Conservation (phyloP, 2,888 invertebrate species). For the Cephus sareptanus region DNA sequence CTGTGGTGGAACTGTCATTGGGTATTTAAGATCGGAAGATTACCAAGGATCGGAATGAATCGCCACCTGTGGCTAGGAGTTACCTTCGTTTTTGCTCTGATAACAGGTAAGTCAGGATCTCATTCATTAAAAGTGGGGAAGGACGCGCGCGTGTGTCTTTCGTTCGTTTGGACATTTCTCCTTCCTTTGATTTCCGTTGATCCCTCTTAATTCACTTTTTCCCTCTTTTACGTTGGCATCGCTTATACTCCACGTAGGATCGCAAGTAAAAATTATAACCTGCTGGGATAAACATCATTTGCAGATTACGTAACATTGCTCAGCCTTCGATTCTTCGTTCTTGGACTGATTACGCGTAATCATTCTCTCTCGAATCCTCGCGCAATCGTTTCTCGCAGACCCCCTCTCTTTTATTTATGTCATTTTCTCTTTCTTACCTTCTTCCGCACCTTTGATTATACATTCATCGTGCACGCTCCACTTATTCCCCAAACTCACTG, state of each 20-base stretch:
- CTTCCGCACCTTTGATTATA: not conserved
- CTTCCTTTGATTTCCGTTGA: constrained; percentile 24
- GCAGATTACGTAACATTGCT: not conserved
- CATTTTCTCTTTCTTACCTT: not conserved
- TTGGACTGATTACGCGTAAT: not conserved
- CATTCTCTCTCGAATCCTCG: not conserved
- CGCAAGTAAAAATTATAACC: not conserved
- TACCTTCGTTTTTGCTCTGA: constrained; percentile 38
- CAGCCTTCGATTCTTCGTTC: not conserved
- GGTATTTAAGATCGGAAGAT: not conserved
- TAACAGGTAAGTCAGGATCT: constrained; percentile 45
- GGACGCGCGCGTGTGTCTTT: not conserved
- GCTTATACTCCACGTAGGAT: not conserved
- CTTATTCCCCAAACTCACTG: not conserved
- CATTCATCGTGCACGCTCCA: not conserved
- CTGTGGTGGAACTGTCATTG: not conserved
- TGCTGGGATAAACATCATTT: not conserved
- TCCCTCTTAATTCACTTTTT: not conserved
- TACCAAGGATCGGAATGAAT: constrained; percentile 37
- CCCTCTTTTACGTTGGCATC: not conserved
- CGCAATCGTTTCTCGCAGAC: not conserved
- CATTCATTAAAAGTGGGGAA: not conserved
- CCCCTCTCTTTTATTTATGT: not conserved
- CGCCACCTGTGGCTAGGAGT: constrained; percentile 52
- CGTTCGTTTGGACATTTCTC: not conserved